Evolutionary conservation across 2,888 invertebrate genomes (phyloP), one percentile per base, ranked within the genome.

Genomic region (Phaonia tiefii): DNA sequence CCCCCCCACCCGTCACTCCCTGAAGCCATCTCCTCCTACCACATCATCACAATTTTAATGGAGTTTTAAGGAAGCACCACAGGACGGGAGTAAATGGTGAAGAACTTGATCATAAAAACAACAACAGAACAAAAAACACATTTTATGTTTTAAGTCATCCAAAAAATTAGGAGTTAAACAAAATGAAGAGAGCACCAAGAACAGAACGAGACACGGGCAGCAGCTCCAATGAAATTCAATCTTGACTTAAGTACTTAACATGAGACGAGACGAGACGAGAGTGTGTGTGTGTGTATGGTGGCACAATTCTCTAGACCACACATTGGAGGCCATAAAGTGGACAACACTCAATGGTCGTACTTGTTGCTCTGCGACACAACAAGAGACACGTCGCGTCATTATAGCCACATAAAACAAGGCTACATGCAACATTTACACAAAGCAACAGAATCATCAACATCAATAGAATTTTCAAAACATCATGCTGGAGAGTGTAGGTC

Each of bases 331-430:
- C 66, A 73, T 73, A 49, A 80, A 80, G 49, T 70, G 65, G 60
- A 67, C 75, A n/a, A 49, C 49, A 31, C 49, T 17, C 22, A 37
- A 26, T 31, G 37, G 56, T 17, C 20, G 51, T 51, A 11, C 11
- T 17, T 51, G n/a, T 49, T 49, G 49, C 11, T 42, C n/a, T n/a
- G n/a, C n/a, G n/a, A n/a, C n/a, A 22, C 42, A 42, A 76, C 70
- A 39, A 20, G 66, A 66, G 65, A 77, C 74, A 76, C 46, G 76
- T 44, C 66, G 74, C 74, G 42, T 80, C 80, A 80, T 80, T 80
- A 71, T 71, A 74, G 42, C 44, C 66, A 71, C 79, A 71, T 79
- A n/a, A n/a, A n/a, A n/a, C n/a, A n/a, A 49, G 58, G 31, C 56
- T 42, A 49, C 49, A 74, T 20, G 39, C 71, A 58, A 51, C 65